These are phyloP conservation scores for Molossus molossus DNA, from an alignment of 2,797 vertebrate genomes.

Conservation along the genomic window DNA sequence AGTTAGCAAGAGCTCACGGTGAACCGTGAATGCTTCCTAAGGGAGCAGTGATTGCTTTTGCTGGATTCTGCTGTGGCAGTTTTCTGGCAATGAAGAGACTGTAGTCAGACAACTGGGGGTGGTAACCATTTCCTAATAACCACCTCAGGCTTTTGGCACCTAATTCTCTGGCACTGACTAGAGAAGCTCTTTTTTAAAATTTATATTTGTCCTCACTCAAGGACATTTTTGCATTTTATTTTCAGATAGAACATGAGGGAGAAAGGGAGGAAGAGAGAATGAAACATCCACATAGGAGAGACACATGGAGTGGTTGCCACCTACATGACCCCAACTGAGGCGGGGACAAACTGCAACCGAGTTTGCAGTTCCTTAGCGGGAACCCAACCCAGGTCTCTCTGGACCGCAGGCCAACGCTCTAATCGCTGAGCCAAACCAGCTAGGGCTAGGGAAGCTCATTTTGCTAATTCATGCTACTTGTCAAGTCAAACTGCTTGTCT, in stretches of 20 bases:
- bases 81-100: slow-evolving; percentile 48
- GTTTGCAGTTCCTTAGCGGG: no score
- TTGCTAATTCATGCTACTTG: slow-evolving; percentile 29
- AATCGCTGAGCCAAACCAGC: no score
- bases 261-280: no score
- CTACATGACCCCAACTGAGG: no score
- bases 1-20: background rate
- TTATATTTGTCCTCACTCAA: no score
- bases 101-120: slow-evolving; percentile 48
- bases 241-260: no score
- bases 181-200: background rate
- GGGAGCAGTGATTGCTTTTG: slow-evolving; percentile 49
- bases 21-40: background rate
- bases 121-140: slow-evolving; percentile 76
- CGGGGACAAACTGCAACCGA: no score
- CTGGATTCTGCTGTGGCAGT: background rate
- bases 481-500: slow-evolving; percentile 57
- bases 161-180: slow-evolving; percentile 46
- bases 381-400: no score
- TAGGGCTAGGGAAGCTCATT: slow-evolving; percentile 57
- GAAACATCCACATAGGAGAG: no score
- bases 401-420: no score
- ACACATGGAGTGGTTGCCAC: no score
- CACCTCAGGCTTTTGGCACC: slow-evolving; percentile 77
- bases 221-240: no score